A percentile compares a stretch with the other conserved stretches of the same genome.
These are phyloP conservation scores for Dinocampus coccinellae DNA, from an alignment of 2,888 invertebrate genomes.

Conservation along the genomic window DNA sequence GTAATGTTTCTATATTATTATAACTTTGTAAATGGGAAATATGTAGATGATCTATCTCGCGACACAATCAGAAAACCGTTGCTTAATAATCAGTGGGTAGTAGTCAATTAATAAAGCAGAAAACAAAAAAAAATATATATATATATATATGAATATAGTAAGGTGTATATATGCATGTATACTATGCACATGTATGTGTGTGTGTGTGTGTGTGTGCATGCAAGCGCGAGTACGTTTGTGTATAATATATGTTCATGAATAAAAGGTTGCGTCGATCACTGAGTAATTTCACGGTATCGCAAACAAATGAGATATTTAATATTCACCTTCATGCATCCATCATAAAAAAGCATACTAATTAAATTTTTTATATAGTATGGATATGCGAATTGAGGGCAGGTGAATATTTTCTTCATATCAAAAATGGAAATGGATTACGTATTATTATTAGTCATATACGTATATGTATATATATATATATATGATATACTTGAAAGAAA, in stretches of 20 bases:
- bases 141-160: too few relatives aligned
- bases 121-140: too few relatives aligned
- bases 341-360: constrained; percentile 29
- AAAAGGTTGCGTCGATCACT: constrained; percentile 24
- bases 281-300: constrained; percentile 50
- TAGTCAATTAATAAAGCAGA: constrained; percentile 32
- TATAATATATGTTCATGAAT: constrained; percentile 7
- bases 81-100: constrained; percentile 23
- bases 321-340: constrained; percentile 38
- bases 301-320: constrained; percentile 47
- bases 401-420: constrained; percentile 23
- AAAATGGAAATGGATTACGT: neutral
- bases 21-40: neutral
- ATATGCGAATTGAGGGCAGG: constrained; percentile 39
- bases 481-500: neutral
- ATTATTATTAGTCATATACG: too few relatives aligned
- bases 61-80: neutral
- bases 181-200: too few relatives aligned
- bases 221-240: neutral
- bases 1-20: neutral
- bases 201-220: too few relatives aligned
- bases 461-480: neutral
- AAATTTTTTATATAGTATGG: constrained; percentile 20
- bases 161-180: too few relatives aligned
- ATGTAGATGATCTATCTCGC: neutral